These are phyloP conservation scores for Tylochromis polylepis DNA, from an alignment of 2,113 vertebrate species.

Conservation along the genomic window DNA sequence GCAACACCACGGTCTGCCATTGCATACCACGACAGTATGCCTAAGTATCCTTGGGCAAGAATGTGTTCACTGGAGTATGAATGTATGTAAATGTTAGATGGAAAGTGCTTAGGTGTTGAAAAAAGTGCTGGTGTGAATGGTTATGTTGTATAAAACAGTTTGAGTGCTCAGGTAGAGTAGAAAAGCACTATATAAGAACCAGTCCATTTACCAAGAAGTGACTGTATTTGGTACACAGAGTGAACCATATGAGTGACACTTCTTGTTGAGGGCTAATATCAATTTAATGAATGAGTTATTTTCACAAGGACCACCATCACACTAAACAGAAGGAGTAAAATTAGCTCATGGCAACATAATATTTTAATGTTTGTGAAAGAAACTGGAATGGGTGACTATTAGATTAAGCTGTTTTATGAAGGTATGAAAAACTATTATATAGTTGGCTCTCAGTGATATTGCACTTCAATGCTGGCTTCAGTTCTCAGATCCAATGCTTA, in stretches of 20 bases:
- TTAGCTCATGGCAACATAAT: neutral
- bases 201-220: too few species aligned
- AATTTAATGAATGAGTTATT: accelerated
- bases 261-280: neutral
- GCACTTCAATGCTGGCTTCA: neutral
- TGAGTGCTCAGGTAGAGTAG: neutral
- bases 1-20: too few species aligned
- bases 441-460: neutral
- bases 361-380: neutral
- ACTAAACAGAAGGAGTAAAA: neutral
- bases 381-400: accelerated
- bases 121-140: neutral
- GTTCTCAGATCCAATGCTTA: neutral
- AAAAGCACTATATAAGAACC: neutral
- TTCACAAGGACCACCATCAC: neutral
- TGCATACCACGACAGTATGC: too few species aligned
- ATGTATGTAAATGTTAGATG: neutral
- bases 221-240: neutral
- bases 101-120: neutral
- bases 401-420: neutral
- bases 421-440: neutral
- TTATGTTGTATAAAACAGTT: too few species aligned
- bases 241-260: neutral
- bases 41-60: neutral
- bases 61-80: neutral